Evolutionary conservation across 1,140 invertebrate genomes (phyloP).

Genomic region (Colletes gigas): DNA sequence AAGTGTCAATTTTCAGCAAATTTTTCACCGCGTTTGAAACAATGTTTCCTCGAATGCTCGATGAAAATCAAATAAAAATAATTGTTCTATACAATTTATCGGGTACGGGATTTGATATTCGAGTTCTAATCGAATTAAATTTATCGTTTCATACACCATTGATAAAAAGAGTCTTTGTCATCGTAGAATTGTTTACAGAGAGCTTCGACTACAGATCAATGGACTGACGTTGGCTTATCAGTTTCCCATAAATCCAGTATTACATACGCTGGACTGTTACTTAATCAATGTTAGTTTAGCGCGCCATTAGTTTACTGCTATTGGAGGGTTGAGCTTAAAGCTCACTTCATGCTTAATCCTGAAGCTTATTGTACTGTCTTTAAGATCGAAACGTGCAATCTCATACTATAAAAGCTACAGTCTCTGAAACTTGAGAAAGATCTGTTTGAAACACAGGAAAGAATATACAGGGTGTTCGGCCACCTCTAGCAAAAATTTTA

Average conservation of each 20-base stretch:
- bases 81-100: background rate
- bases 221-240: background rate
- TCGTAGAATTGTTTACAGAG: background rate
- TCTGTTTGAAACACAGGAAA: no score
- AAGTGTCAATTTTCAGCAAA: no score
- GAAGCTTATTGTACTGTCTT: background rate
- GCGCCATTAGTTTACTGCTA: constrained; percentile 15
- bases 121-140: background rate
- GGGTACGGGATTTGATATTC: background rate
- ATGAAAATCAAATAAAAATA: background rate
- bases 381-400: background rate
- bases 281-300: constrained; percentile 17
- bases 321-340: background rate
- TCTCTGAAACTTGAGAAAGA: background rate
- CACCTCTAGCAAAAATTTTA: no score
- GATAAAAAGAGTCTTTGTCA: background rate
- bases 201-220: constrained; percentile 4
- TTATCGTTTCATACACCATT: background rate
- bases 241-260: constrained; percentile 30
- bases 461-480: no score
- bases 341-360: background rate
- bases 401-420: background rate
- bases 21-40: no score
- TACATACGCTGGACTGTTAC: background rate
- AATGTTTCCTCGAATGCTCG: no score